Conservation (phyloP, 2,113 vertebrate species). For the Elanoides forficatus region DNA sequence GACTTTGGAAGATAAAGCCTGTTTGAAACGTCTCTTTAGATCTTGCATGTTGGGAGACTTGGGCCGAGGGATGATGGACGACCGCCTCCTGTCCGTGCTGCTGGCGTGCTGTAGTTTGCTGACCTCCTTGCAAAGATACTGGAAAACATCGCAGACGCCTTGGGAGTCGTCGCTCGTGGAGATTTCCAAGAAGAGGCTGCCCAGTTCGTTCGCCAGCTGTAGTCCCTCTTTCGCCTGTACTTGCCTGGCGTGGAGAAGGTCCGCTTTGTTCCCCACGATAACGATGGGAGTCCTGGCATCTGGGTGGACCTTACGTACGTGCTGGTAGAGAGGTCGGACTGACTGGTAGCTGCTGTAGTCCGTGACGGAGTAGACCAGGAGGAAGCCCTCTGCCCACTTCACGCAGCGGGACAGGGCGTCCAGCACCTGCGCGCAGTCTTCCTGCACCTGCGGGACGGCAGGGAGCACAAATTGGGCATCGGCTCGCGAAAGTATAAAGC, state of each 20-base stretch:
- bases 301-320: slow-evolving; percentile 75
- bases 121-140: slow-evolving; percentile 79
- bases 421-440: slow-evolving; percentile 43
- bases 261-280: slow-evolving; percentile 81
- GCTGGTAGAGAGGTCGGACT: slow-evolving; percentile 73
- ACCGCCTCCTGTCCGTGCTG: slow-evolving; percentile 64
- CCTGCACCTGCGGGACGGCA: slow-evolving; percentile 55
- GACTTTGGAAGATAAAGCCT: slow-evolving; percentile 79
- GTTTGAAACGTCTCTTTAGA: slow-evolving; percentile 83
- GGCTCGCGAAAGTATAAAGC: rapidly evolving
- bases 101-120: slow-evolving; percentile 70
- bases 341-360: slow-evolving; percentile 77
- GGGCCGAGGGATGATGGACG: slow-evolving; percentile 74
- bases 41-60: slow-evolving; percentile 85
- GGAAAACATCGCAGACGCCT: slow-evolving; percentile 78
- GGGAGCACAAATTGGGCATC: background rate
- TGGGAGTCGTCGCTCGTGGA: slow-evolving; percentile 80
- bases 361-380: slow-evolving; percentile 82
- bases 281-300: slow-evolving; percentile 74
- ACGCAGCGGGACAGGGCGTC: slow-evolving; percentile 71
- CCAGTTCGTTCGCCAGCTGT: slow-evolving; percentile 77
- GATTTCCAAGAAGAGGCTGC: slow-evolving; percentile 78
- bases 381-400: slow-evolving; percentile 82
- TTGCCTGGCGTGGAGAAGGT: slow-evolving; percentile 77
- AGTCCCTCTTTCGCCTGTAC: slow-evolving; percentile 72